phyloP scores from a whole-genome alignment of 1,140 invertebrate species.

The Yoshiicerus persimilis region DNA sequence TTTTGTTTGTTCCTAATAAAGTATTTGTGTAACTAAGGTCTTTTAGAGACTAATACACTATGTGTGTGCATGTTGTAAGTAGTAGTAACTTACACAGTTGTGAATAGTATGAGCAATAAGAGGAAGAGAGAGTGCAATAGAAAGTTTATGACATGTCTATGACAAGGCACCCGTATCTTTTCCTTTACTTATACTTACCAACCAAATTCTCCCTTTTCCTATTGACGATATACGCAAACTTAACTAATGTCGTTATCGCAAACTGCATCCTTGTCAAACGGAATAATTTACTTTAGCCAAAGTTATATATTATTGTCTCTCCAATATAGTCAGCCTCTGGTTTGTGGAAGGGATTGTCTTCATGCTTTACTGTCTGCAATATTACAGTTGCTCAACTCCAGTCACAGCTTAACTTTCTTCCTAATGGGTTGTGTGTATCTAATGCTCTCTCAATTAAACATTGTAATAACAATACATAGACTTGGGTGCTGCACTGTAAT shows the following conservation, averaged over 20 bases:
- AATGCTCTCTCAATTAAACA: not conserved
- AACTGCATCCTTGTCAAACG: slow-evolving; percentile 21
- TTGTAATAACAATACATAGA: no score
- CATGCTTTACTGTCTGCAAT: not conserved
- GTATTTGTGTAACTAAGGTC: not conserved
- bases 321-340: not conserved
- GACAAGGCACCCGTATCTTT: slow-evolving; percentile 3
- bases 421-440: not conserved
- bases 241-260: slow-evolving; percentile 22
- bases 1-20: not conserved
- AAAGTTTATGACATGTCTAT: slow-evolving; percentile 10
- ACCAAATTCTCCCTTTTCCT: not conserved
- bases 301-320: not conserved
- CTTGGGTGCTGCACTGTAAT: not conserved
- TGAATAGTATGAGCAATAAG: not conserved
- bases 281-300: not conserved
- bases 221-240: not conserved
- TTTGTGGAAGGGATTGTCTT: not conserved
- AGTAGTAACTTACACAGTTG: not conserved
- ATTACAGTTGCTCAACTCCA: not conserved
- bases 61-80: not conserved
- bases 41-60: not conserved
- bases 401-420: not conserved
- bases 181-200: not conserved
- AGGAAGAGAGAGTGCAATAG: not conserved